Percentiles rank a stretch among this genome's conserved stretches.
phyloP scores from a whole-genome alignment of 2,113 vertebrate genomes.

The Recurvirostra avosetta region DNA sequence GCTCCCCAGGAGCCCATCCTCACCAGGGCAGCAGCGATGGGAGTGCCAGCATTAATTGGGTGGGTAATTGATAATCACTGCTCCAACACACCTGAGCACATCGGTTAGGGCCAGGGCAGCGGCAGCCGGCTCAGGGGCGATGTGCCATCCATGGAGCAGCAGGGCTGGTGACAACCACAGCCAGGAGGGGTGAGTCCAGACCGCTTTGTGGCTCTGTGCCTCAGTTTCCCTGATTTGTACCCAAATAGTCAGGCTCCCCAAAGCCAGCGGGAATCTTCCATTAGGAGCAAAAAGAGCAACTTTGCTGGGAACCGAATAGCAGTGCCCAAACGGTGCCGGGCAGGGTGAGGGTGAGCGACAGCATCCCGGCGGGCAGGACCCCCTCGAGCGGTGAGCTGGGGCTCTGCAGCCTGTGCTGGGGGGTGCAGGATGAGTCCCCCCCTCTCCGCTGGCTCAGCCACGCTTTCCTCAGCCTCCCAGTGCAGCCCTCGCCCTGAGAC shows the following conservation, averaged over 20 bases:
- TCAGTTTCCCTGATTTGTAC: neutral
- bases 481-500: neutral
- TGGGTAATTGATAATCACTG: neutral
- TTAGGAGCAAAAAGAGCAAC: neutral
- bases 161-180: rapidly evolving
- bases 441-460: neutral
- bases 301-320: neutral
- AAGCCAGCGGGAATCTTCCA: neutral
- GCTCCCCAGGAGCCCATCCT: neutral
- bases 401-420: no score
- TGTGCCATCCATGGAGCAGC: neutral
- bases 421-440: neutral
- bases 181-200: neutral
- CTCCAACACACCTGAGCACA: neutral
- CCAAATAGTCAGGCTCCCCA: neutral
- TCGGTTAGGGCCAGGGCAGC: neutral
- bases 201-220: neutral
- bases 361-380: neutral
- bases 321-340: neutral
- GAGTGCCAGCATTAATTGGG: neutral
- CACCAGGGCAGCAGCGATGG: neutral
- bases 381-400: neutral
- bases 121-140: neutral
- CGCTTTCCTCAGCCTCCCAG: neutral
- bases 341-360: neutral